Evolutionary conservation across 2,797 vertebrate genomes (phyloP).

Genomic region (Peromyscus nudipes): DNA sequence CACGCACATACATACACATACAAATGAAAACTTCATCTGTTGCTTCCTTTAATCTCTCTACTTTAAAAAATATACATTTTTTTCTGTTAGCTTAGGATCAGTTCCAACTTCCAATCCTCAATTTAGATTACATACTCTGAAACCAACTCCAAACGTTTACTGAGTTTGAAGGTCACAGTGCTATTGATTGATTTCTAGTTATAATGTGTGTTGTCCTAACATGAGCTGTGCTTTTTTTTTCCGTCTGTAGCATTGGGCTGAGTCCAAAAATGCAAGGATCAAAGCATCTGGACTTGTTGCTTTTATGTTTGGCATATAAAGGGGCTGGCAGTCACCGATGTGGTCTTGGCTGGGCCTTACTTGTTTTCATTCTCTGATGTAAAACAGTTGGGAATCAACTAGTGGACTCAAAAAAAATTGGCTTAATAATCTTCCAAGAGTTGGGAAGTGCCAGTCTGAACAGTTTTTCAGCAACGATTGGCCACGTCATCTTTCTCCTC

Average conservation of each 20-base stretch:
- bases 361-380: slow-evolving; percentile 93
- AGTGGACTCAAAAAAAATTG: slow-evolving; percentile 92
- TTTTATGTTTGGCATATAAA: slow-evolving; percentile 93
- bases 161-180: slow-evolving; percentile 90
- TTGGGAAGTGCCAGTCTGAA: slow-evolving; percentile 90
- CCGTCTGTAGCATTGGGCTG: slow-evolving; percentile 88
- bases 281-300: slow-evolving; percentile 92
- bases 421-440: slow-evolving; percentile 91
- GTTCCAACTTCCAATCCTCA: slow-evolving; percentile 90
- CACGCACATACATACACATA: slow-evolving; percentile 61
- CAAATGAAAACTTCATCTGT: slow-evolving; percentile 88
- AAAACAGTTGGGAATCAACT: slow-evolving; percentile 93
- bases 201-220: slow-evolving; percentile 92
- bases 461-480: slow-evolving; percentile 91
- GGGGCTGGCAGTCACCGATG: slow-evolving; percentile 92
- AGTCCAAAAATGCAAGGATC: slow-evolving; percentile 92
- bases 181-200: slow-evolving; percentile 93
- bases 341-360: slow-evolving; percentile 91
- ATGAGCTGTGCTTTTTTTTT: slow-evolving; percentile 87
- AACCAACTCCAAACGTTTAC: slow-evolving; percentile 91
- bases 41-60: slow-evolving; percentile 88
- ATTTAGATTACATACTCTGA: slow-evolving; percentile 91
- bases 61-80: slow-evolving; percentile 77
- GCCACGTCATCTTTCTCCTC: slow-evolving; percentile 83
- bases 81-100: slow-evolving; percentile 88